Evolutionary conservation across 2,797 vertebrate genomes (phyloP).

Genomic region (Schizothorax lantsangensis): DNA sequence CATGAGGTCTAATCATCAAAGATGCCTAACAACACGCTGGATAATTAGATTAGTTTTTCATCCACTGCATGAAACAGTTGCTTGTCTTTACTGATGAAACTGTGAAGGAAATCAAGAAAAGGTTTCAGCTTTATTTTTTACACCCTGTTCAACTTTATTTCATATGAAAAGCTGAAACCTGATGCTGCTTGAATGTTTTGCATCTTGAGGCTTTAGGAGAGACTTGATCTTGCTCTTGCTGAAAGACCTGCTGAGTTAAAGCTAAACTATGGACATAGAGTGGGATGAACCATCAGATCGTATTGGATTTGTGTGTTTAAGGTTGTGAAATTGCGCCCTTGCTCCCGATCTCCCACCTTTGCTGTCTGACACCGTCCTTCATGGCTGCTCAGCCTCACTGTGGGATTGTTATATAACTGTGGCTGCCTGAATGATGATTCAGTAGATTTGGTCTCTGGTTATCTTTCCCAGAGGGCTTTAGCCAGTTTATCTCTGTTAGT

Average conservation of each 20-base stretch:
- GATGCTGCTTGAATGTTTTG: slow-evolving; percentile 17
- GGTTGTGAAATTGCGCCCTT: slow-evolving; percentile 38
- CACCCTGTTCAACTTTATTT: background rate
- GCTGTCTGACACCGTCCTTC: slow-evolving; percentile 7
- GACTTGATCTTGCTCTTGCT: slow-evolving; percentile 2
- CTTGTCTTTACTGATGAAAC: slow-evolving; percentile 2
- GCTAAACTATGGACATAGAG: slow-evolving; percentile 11
- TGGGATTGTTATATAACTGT: slow-evolving; percentile 42
- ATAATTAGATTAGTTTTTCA: slow-evolving; percentile 45
- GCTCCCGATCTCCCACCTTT: background rate
- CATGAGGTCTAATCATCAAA: slow-evolving; percentile 42
- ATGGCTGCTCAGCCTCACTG: slow-evolving; percentile 21
- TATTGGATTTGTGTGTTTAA: slow-evolving; percentile 15
- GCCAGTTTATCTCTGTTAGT: slow-evolving; percentile 8
- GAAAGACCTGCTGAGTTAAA: background rate
- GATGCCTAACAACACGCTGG: slow-evolving; percentile 15
- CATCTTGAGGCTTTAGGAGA: slow-evolving; percentile 17
- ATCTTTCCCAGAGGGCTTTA: slow-evolving; percentile 38
- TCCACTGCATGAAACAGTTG: slow-evolving; percentile 27
- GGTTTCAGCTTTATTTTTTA: background rate
- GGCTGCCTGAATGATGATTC: slow-evolving; percentile 1
- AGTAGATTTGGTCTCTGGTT: slow-evolving; percentile 20
- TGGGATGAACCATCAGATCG: background rate
- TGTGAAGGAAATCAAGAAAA: slow-evolving; percentile 22
- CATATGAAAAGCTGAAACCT: slow-evolving; percentile 21